These are phyloP conservation scores for Dicrostonyx torquatus DNA, from an alignment of 2,797 vertebrate genomes.

Conservation along the genomic window DNA sequence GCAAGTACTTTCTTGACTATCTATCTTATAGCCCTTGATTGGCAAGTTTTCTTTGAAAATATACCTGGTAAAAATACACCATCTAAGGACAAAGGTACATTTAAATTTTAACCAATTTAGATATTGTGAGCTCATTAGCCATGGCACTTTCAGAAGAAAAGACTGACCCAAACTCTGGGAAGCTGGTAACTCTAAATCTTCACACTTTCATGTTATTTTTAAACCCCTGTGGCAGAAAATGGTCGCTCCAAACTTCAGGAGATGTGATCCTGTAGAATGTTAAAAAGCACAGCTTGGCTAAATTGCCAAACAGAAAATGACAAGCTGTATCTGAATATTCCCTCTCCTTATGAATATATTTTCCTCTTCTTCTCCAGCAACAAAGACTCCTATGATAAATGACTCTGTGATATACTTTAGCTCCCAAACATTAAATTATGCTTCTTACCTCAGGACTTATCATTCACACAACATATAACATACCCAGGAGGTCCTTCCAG, in stretches of 20 bases:
- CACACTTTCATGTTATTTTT: conserved; percentile 23
- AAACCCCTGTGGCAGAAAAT: conserved; percentile 25
- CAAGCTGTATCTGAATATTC: conserved; percentile 54
- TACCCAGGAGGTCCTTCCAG: conserved; percentile 34
- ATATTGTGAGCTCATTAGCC: neutral
- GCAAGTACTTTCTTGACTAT: neutral
- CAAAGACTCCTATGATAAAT: conserved; percentile 65
- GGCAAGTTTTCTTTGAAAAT: neutral
- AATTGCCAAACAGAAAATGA: conserved; percentile 70
- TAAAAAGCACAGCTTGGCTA: conserved; percentile 7
- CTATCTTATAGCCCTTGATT: neutral
- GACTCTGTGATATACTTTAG: conserved; percentile 14
- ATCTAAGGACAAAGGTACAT: neutral
- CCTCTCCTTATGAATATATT: conserved; percentile 49
- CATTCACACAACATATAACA: conserved; percentile 51
- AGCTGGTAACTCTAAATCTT: neutral
- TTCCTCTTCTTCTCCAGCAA: conserved; percentile 67
- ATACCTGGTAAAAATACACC: neutral
- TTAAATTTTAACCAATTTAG: neutral
- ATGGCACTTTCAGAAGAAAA: neutral
- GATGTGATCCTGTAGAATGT: neutral
- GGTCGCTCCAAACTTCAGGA: neutral
- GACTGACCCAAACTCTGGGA: neutral
- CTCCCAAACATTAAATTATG: conserved; percentile 65
- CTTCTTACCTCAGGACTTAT: conserved; percentile 66